Percentiles rank a stretch among this genome's conserved stretches.
phyloP scores from a whole-genome alignment of 2,888 invertebrate genomes.

The Lasius platythorax region DNA sequence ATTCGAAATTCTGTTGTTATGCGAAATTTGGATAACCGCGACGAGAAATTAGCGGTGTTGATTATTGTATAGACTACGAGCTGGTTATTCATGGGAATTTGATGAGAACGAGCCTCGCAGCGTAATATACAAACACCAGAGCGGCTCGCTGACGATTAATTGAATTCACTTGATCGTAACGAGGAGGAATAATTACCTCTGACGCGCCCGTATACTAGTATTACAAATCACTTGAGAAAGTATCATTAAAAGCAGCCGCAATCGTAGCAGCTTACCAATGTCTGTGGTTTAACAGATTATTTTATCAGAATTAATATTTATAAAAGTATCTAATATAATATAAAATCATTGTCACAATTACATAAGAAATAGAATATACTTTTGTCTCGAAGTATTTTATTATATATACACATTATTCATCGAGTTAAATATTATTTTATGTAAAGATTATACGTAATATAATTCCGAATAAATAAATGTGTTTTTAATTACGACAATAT shows the following conservation, averaged over 20 bases:
- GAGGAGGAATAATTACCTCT: slow-evolving; percentile 73
- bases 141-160: slow-evolving; percentile 71
- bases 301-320: slow-evolving; percentile 53
- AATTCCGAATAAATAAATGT: neutral
- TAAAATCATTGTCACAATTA: slow-evolving; percentile 19
- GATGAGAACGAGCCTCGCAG: slow-evolving; percentile 61
- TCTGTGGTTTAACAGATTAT: slow-evolving; percentile 47
- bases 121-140: slow-evolving; percentile 56
- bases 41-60: slow-evolving; percentile 57
- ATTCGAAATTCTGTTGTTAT: slow-evolving; percentile 12
- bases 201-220: slow-evolving; percentile 75
- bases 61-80: slow-evolving; percentile 53
- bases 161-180: slow-evolving; percentile 75
- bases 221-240: slow-evolving; percentile 72
- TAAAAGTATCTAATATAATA: neutral
- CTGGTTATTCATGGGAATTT: slow-evolving; percentile 62
- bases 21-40: slow-evolving; percentile 49
- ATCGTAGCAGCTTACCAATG: slow-evolving; percentile 52
- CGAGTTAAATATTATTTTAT: neutral
- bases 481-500: neutral
- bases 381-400: neutral
- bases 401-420: neutral
- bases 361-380: neutral
- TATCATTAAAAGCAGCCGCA: slow-evolving; percentile 65
- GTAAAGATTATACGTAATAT: neutral